A percentile compares a stretch with the other conserved stretches of the same genome.
Conservation (phyloP, 2,888 invertebrate species). For the Oxystoma pomonae region DNA sequence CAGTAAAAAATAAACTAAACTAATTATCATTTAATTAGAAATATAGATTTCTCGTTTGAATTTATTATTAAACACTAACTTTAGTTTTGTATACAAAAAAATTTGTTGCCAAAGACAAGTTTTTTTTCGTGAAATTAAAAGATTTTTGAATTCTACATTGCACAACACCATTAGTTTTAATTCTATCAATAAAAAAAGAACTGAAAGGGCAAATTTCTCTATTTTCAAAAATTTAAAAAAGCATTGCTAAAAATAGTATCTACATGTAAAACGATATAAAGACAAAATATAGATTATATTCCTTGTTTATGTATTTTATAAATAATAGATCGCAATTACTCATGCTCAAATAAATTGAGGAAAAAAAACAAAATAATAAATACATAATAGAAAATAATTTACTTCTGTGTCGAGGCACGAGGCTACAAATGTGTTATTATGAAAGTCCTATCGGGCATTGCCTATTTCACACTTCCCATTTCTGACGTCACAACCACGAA, state of each 20-base stretch:
- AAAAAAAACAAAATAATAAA: constrained; percentile 14
- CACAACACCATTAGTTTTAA: neutral
- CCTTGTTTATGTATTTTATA: neutral
- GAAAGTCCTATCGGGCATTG: no score
- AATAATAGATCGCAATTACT: neutral
- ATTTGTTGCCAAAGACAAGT: no score
- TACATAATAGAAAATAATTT: constrained; percentile 10
- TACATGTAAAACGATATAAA: constrained; percentile 23
- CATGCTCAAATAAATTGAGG: neutral
- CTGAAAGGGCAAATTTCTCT: neutral
- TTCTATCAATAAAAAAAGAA: neutral
- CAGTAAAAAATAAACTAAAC: neutral
- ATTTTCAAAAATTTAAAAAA: neutral
- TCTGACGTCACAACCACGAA: no score
- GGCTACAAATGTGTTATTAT: neutral
- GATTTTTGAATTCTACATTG: neutral
- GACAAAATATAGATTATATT: neutral
- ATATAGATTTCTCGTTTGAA: no score
- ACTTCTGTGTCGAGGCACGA: neutral
- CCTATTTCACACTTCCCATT: no score
- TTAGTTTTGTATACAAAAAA: no score
- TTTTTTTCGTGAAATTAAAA: no score
- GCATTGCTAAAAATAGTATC: constrained; percentile 31
- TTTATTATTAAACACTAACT: no score
- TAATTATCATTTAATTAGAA: neutral